Percentiles rank a stretch among this genome's conserved stretches.
These are phyloP conservation scores for Nasonia longicornis DNA, from an alignment of 1,140 invertebrate genomes.

Conservation along the genomic window DNA sequence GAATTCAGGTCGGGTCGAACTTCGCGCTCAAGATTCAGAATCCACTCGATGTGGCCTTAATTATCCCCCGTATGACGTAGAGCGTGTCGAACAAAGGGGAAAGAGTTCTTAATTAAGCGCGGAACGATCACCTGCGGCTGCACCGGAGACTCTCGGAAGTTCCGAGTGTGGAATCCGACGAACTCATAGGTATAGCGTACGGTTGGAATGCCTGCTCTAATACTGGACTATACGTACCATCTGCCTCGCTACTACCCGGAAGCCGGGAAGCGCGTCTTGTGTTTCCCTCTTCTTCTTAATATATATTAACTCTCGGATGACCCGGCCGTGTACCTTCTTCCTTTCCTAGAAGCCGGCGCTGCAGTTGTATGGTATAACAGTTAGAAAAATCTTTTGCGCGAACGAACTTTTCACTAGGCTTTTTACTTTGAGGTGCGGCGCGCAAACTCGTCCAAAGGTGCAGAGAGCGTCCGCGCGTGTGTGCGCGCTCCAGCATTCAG, in stretches of 20 bases:
- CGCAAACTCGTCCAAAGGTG: background rate
- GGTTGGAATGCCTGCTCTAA: background rate
- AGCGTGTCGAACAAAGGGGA: no score
- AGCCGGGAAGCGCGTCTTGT: constrained; percentile 1
- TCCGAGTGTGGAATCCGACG: no score
- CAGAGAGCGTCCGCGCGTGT: background rate
- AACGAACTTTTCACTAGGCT: constrained; percentile 35
- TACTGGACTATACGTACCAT: background rate
- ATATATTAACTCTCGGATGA: constrained; percentile 10
- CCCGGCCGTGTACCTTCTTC: background rate
- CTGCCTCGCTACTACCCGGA: background rate
- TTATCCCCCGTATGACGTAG: no score
- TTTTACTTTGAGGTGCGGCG: constrained; percentile 30
- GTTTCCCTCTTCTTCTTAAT: constrained; percentile 27
- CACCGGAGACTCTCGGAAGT: no score
- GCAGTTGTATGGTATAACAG: background rate
- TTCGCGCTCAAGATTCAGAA: background rate
- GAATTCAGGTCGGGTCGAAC: background rate
- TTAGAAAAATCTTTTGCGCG: constrained; percentile 35
- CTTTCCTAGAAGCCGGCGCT: background rate
- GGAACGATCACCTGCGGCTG: no score
- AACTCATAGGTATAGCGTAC: no score
- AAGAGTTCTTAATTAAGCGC: no score
- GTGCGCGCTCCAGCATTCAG: background rate
- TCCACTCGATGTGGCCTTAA: no score